phyloP scores from a whole-genome alignment of 2,113 vertebrate genomes.

The Eublepharis macularius region DNA sequence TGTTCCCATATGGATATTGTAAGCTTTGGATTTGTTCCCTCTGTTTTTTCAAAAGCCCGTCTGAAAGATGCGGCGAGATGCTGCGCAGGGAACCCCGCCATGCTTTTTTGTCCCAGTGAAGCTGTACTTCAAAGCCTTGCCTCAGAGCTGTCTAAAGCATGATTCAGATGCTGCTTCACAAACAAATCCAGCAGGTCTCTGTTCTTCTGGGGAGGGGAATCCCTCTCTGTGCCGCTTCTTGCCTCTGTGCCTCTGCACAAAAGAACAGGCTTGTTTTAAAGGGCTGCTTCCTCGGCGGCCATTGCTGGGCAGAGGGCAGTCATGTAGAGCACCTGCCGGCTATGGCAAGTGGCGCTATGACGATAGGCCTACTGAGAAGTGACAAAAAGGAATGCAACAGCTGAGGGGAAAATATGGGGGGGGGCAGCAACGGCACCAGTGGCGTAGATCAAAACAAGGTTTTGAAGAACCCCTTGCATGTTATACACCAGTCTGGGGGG shows the following conservation, averaged over 20 bases:
- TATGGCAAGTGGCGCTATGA: too few species aligned
- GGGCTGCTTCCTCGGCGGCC: too few species aligned
- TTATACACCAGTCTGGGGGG: too few species aligned
- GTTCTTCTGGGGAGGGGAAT: not conserved
- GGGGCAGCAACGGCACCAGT: too few species aligned
- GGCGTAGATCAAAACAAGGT: too few species aligned
- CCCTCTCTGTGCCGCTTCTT: not conserved
- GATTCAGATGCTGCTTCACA: not conserved
- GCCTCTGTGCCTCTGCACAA: not conserved
- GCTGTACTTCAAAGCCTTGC: fast-evolving
- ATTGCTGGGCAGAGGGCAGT: too few species aligned
- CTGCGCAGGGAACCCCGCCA: fast-evolving
- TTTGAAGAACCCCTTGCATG: too few species aligned
- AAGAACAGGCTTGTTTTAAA: not conserved
- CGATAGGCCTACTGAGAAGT: too few species aligned
- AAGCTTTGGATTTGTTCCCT: not conserved
- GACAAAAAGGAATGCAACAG: too few species aligned
- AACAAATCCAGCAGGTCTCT: fast-evolving
- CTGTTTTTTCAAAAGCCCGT: not conserved
- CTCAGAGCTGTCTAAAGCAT: not conserved
- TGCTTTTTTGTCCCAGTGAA: not conserved
- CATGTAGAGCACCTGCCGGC: too few species aligned
- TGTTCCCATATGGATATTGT: not conserved
- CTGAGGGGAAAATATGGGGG: too few species aligned
- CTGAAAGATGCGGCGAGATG: not conserved